Conservation (phyloP, 2,113 vertebrate species). For the Chlamydotis undulata region DNA sequence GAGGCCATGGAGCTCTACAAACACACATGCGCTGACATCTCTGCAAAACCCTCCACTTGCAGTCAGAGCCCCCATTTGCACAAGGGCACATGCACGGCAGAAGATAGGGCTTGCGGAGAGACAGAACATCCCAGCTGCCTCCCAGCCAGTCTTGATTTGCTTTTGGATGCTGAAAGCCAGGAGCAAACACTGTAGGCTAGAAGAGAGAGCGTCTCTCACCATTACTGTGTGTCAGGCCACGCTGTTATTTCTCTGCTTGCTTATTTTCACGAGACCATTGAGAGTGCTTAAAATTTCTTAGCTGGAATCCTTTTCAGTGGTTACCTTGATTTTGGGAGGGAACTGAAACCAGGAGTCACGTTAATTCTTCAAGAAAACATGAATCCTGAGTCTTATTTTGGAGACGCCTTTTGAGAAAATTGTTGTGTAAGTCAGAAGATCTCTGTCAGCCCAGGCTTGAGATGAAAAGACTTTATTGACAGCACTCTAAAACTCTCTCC, state of each 20-base stretch:
- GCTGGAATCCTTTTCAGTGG: neutral
- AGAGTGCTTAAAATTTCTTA: neutral
- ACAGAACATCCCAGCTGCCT: neutral
- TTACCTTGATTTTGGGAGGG: neutral
- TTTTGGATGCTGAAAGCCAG: neutral
- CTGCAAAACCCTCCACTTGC: neutral
- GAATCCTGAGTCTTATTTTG: neutral
- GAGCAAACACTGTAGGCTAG: neutral
- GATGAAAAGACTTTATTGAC: neutral
- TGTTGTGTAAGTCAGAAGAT: neutral
- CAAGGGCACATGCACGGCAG: fast-evolving
- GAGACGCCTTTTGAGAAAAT: neutral
- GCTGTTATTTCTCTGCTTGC: neutral
- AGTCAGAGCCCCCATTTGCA: neutral
- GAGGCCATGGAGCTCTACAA: neutral
- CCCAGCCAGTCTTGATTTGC: neutral
- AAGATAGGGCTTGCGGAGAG: neutral
- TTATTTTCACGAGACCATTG: neutral
- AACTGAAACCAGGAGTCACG: neutral
- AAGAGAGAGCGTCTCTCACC: neutral
- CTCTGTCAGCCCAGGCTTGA: neutral
- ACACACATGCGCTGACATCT: neutral
- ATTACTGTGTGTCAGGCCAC: neutral
- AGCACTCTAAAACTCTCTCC: neutral
- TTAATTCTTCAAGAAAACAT: neutral